Conservation (phyloP, 2,888 invertebrate genomes). For the Euclidia mi region DNA sequence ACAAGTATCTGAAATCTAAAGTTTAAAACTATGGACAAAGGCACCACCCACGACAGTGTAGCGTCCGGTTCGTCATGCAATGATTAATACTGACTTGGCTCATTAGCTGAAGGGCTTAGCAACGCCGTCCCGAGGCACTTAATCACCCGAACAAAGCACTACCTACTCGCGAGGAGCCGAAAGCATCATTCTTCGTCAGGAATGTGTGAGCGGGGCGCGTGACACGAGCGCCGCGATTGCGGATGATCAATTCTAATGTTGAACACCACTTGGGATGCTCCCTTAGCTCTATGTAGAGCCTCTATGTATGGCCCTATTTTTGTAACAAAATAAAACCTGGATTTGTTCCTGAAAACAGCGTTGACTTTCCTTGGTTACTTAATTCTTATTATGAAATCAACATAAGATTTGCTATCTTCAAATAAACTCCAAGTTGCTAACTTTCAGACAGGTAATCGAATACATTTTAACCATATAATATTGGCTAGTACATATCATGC, state of each 20-base stretch:
- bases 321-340: no score
- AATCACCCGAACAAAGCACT: slow-evolving; percentile 90
- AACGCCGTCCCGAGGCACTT: slow-evolving; percentile 82
- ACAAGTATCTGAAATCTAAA: slow-evolving; percentile 56
- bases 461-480: no score
- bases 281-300: no score
- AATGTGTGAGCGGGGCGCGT: slow-evolving; percentile 75
- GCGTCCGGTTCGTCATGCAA: slow-evolving; percentile 82
- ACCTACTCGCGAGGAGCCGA: slow-evolving; percentile 88
- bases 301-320: no score
- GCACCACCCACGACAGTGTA: slow-evolving; percentile 82
- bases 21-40: slow-evolving; percentile 52
- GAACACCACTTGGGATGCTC: not conserved
- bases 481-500: no score
- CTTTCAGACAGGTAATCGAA: no score
- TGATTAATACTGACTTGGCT: slow-evolving; percentile 89
- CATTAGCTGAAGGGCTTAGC: slow-evolving; percentile 90
- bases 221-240: slow-evolving; percentile 42
- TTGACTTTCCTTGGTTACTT: no score
- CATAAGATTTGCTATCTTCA: no score
- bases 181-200: slow-evolving; percentile 90
- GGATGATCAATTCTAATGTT: slow-evolving; percentile 6
- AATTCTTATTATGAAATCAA: no score
- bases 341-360: no score
- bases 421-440: no score